These are phyloP conservation scores for Megalurothrips usitatus DNA, from an alignment of 2,888 invertebrate species.

Conservation along the genomic window DNA sequence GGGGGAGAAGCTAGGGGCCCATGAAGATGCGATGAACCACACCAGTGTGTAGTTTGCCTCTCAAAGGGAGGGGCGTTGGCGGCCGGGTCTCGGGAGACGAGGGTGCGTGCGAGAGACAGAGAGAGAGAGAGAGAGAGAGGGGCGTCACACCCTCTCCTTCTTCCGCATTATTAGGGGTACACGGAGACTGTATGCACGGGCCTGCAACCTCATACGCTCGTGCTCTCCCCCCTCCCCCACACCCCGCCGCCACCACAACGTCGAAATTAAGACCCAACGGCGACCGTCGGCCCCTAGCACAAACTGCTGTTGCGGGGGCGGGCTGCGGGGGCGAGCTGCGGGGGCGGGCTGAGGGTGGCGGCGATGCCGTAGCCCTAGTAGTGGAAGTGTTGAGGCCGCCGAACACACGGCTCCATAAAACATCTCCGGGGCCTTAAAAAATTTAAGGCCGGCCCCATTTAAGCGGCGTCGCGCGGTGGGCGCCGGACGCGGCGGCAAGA, in stretches of 20 bases:
- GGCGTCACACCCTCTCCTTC: background rate
- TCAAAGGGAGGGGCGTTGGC: background rate
- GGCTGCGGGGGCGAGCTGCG: too few species aligned
- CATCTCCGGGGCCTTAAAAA: too few species aligned
- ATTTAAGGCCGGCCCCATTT: too few species aligned
- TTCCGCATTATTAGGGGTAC: background rate
- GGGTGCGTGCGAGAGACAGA: constrained; percentile 39
- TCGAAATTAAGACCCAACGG: background rate
- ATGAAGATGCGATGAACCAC: constrained; percentile 32
- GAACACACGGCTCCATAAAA: too few species aligned
- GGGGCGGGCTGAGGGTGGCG: too few species aligned
- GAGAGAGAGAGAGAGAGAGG: constrained; percentile 40
- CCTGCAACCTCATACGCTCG: background rate
- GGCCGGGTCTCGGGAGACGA: background rate
- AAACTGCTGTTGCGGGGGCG: too few species aligned
- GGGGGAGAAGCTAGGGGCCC: constrained; percentile 39
- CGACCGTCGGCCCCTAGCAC: too few species aligned
- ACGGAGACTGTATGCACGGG: background rate
- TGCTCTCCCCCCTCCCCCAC: too few species aligned
- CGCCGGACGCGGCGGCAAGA: too few species aligned
- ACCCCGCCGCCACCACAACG: background rate
- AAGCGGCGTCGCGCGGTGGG: too few species aligned
- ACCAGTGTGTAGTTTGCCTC: constrained; percentile 1
- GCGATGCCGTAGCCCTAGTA: too few species aligned
- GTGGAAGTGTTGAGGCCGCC: too few species aligned